Percentiles rank a stretch among this genome's conserved stretches.
Conservation (phyloP, 2,888 invertebrate genomes). For the Oligia strigilis region DNA sequence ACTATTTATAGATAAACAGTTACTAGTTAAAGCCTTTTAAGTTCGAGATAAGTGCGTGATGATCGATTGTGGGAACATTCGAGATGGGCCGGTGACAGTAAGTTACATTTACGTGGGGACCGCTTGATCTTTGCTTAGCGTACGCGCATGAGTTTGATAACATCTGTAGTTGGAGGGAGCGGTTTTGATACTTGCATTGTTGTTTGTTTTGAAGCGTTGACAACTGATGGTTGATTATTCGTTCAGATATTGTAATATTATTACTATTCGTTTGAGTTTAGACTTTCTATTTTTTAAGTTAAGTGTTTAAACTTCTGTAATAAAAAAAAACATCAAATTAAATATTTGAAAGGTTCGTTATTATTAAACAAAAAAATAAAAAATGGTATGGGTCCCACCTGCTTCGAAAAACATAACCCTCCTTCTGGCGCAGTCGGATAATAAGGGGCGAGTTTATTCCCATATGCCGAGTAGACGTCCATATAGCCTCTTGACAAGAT, state of each 20-base stretch:
- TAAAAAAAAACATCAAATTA: not conserved
- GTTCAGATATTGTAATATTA: not conserved
- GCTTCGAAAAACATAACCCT: no score
- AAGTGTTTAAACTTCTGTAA: not conserved
- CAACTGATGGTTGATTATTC: not conserved
- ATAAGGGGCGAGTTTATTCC: fast-evolving
- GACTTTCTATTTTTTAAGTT: not conserved
- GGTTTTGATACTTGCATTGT: slow-evolving; percentile 76
- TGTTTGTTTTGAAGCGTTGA: slow-evolving; percentile 5
- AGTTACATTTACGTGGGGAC: slow-evolving; percentile 83
- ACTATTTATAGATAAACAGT: slow-evolving; percentile 79
- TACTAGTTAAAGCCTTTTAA: slow-evolving; percentile 87
- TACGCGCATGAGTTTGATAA: slow-evolving; percentile 82
- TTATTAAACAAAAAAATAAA: no score
- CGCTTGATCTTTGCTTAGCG: slow-evolving; percentile 80
- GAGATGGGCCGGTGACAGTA: slow-evolving; percentile 86
- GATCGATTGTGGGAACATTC: slow-evolving; percentile 89
- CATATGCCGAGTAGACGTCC: no score
- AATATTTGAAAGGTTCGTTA: not conserved
- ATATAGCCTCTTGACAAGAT: not conserved
- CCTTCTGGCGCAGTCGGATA: no score
- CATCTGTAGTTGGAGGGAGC: slow-evolving; percentile 71
- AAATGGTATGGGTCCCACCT: no score
- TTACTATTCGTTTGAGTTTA: not conserved
- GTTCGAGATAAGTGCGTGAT: slow-evolving; percentile 83